These are phyloP conservation scores for Amphipoea oculea DNA, from an alignment of 2,888 invertebrate genomes.

Conservation along the genomic window DNA sequence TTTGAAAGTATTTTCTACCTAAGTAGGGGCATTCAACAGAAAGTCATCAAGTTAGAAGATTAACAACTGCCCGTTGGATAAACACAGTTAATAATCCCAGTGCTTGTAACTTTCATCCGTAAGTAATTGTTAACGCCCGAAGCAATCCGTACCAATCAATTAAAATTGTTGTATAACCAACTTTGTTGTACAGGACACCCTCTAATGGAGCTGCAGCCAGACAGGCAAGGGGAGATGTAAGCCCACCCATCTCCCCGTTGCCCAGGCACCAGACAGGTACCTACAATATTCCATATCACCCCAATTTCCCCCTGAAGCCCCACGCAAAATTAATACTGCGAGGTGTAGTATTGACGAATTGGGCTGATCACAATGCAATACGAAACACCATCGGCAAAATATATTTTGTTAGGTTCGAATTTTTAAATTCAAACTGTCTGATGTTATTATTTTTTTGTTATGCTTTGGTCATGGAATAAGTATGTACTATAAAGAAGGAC, in stretches of 20 bases:
- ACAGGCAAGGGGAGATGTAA: slow-evolving; percentile 53
- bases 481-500: background rate
- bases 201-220: slow-evolving; percentile 38
- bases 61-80: background rate
- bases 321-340: slow-evolving; percentile 46
- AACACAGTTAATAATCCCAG: background rate
- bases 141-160: slow-evolving; percentile 34
- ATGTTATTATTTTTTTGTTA: background rate
- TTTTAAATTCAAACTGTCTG: slow-evolving; percentile 13
- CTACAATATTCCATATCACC: slow-evolving; percentile 21
- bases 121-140: slow-evolving; percentile 14
- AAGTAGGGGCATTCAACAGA: background rate
- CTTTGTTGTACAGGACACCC: slow-evolving; percentile 30
- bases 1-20: background rate
- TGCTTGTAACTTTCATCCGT: slow-evolving; percentile 12
- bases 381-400: slow-evolving; percentile 12
- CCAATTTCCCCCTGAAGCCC: slow-evolving; percentile 14
- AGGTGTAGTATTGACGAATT: slow-evolving; percentile 50
- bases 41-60: background rate
- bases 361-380: slow-evolving; percentile 19
- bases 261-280: slow-evolving; percentile 51
- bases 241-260: slow-evolving; percentile 63
- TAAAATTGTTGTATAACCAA: slow-evolving; percentile 27
- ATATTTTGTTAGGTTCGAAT: slow-evolving; percentile 23
- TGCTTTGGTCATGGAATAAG: background rate